Evolutionary conservation across 1,140 invertebrate species (phyloP).

Genomic region (Leguminivora glycinivorella): DNA sequence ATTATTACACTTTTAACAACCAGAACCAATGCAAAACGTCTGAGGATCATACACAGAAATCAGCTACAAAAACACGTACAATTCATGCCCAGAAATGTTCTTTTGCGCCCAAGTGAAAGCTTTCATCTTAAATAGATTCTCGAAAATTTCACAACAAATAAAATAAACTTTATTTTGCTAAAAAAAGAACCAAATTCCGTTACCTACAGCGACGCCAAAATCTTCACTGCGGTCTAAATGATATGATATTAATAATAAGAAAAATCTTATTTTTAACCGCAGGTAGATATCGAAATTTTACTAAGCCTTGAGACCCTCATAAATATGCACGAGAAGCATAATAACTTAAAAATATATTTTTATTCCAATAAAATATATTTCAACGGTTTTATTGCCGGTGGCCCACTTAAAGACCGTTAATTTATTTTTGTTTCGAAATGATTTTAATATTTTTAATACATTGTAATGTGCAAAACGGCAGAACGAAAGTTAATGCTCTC

Average conservation of each 20-base stretch:
- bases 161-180: too few species aligned
- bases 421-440: constrained; percentile 6
- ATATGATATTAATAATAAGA: not conserved
- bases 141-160: too few species aligned
- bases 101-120: too few species aligned
- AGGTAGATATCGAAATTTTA: constrained; percentile 24
- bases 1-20: too few species aligned
- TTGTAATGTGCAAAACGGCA: constrained; percentile 11
- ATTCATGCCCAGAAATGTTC: too few species aligned
- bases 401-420: not conserved
- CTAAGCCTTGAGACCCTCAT: constrained; percentile 1
- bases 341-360: constrained; percentile 25
- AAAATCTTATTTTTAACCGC: not conserved
- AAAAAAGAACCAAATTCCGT: too few species aligned
- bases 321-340: constrained; percentile 11
- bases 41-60: too few species aligned
- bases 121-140: too few species aligned
- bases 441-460: constrained; percentile 6
- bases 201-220: too few species aligned
- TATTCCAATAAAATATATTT: constrained; percentile 21
- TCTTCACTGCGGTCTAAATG: too few species aligned
- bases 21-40: too few species aligned
- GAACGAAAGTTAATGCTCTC: constrained; percentile 16
- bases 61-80: too few species aligned
- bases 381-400: constrained; percentile 8